Percentiles rank a stretch among this genome's conserved stretches.
phyloP scores from a whole-genome alignment of 2,113 vertebrate species.

The Oryzias javanicus region DNA sequence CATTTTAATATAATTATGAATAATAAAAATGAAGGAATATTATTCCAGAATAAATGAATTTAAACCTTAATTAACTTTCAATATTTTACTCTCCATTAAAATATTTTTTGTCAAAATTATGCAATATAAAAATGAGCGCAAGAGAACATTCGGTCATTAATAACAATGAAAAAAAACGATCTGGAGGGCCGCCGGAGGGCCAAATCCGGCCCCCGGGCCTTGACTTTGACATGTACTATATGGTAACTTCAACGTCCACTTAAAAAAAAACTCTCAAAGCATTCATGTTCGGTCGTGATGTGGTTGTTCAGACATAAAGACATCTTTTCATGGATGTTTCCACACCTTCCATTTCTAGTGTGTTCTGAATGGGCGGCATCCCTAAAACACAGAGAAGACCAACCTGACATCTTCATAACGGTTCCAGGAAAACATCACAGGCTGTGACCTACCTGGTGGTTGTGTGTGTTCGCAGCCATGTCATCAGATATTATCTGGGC shows the following conservation, averaged over 20 bases:
- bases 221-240: neutral
- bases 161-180: too few species aligned
- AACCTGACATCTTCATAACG: slow-evolving; percentile 49
- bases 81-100: too few species aligned
- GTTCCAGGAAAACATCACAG: slow-evolving; percentile 50
- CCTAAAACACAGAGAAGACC: slow-evolving; percentile 5
- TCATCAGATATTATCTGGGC: slow-evolving; percentile 43
- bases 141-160: too few species aligned
- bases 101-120: too few species aligned
- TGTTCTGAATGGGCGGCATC: neutral
- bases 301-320: slow-evolving; percentile 28
- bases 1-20: too few species aligned
- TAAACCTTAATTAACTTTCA: too few species aligned
- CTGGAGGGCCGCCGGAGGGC: too few species aligned
- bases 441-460: slow-evolving; percentile 44
- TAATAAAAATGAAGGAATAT: too few species aligned
- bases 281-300: slow-evolving; percentile 1
- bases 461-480: slow-evolving; percentile 21
- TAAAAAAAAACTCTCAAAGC: neutral
- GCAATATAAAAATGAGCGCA: too few species aligned
- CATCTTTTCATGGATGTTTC: neutral
- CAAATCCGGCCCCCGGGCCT: too few species aligned
- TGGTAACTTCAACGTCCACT: neutral
- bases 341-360: neutral
- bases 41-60: too few species aligned